A percentile compares a stretch with the other conserved stretches of the same genome.
These are phyloP conservation scores for Oncopodura yosiiana DNA, from an alignment of 1,140 invertebrate species.

Conservation along the genomic window DNA sequence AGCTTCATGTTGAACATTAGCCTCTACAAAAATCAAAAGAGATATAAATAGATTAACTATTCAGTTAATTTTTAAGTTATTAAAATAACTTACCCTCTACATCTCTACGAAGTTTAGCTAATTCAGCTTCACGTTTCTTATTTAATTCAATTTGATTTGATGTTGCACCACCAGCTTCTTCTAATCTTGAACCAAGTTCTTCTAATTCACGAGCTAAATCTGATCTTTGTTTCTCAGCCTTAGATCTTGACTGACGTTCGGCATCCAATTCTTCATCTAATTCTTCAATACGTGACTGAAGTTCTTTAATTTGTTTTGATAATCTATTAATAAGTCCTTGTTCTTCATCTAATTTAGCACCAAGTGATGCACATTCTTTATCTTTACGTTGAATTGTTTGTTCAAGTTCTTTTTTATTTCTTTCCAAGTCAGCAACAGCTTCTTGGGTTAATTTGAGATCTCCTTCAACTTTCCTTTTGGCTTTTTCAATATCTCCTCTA, in stretches of 20 bases:
- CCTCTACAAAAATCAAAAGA: too few species aligned
- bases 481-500: conserved; percentile 88
- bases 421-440: conserved; percentile 90
- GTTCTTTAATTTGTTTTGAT: conserved; percentile 97
- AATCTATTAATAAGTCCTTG: conserved; percentile 87
- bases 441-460: conserved; percentile 68
- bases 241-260: conserved; percentile 41
- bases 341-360: conserved; percentile 94
- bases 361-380: conserved; percentile 86
- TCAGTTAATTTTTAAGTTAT: too few species aligned
- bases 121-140: conserved; percentile 97
- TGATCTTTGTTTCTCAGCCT: conserved; percentile 51
- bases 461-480: conserved; percentile 66
- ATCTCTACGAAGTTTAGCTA: conserved; percentile 93
- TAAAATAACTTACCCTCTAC: too few species aligned
- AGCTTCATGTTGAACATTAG: conserved; percentile 94
- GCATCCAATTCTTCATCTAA: conserved; percentile 37
- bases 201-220: conserved; percentile 52
- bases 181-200: conserved; percentile 41
- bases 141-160: conserved; percentile 94
- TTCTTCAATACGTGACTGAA: conserved; percentile 59
- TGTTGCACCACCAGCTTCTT: conserved; percentile 71
- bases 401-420: conserved; percentile 95
- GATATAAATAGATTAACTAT: too few species aligned
- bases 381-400: conserved; percentile 93